Evolutionary conservation across 1,140 invertebrate species (phyloP), one percentile per base, ranked within the genome.

Genomic region (Drosophila ercepeae): DNA sequence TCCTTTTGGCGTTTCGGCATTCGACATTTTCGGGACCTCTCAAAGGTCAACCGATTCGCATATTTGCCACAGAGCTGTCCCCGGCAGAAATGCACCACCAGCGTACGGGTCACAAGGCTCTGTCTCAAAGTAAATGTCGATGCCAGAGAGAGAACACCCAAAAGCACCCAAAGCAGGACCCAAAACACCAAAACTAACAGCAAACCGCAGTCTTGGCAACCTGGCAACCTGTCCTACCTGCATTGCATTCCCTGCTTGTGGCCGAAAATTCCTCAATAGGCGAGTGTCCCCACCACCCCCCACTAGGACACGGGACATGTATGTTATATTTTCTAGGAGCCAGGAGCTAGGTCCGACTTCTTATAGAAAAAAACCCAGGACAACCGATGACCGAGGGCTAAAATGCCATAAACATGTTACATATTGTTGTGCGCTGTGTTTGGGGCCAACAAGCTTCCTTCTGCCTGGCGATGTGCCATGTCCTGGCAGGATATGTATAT

Each of bases 391-490:
- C 34, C 61, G 59, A 45, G 54, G 59, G 27, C 34, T 8, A 18
- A 67, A 65, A 52, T 67, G 59, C 60, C 60, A 64, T 42, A 65
- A 25, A 64, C 60, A 67, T 67, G 60, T 48, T 61, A 58, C 60
- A 61, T 61, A 64, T 64, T 64, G 57, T 64, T 61, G 57, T 27
- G 29, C 25, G 21, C 41, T 53, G 34, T 13, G 32, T 21, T 21
- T 2, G 4, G 21, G 48, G n/a, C 25, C 18, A 44, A 55, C 18
- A 55, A 9, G 36, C 18, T 32, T 32, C 34, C n/a, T 32, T 32
- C 34, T 4, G n/a, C 6, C 39, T 6, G 39, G 39, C 39, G 16
- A 42, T 16, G 13, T 16, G 39, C 39, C 39, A 42, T 16, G 13
- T 16, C 34, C 34, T n/a, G n/a, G n/a, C n/a, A n/a, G 11, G 13